Percentiles rank a stretch among this genome's conserved stretches.
phyloP scores from a whole-genome alignment of 2,888 invertebrate species.

The Mayetiola destructor region DNA sequence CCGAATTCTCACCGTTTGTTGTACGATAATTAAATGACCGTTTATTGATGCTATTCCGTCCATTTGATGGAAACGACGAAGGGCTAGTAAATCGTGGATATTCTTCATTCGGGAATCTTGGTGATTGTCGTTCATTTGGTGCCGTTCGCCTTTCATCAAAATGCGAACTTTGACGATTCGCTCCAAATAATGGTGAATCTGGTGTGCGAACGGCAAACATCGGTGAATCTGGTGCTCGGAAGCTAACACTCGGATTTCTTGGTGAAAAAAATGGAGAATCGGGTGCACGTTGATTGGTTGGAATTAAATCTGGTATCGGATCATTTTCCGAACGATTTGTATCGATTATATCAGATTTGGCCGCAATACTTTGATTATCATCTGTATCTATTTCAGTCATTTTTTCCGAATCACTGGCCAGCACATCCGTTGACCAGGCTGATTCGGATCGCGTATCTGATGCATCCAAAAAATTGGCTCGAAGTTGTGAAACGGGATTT shows the following conservation, averaged over 20 bases:
- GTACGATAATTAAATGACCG: background rate
- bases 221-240: slow-evolving; percentile 19
- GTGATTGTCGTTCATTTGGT: slow-evolving; percentile 5
- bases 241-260: slow-evolving; percentile 17
- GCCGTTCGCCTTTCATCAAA: background rate
- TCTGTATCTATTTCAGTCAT: slow-evolving; percentile 67
- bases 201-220: slow-evolving; percentile 19
- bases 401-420: slow-evolving; percentile 78
- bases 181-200: slow-evolving; percentile 20
- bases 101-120: background rate
- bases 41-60: background rate
- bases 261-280: slow-evolving; percentile 24
- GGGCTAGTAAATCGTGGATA: background rate
- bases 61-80: background rate
- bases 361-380: slow-evolving; percentile 50
- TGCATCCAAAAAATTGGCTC: slow-evolving; percentile 46
- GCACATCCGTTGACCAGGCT: slow-evolving; percentile 95
- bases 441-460: slow-evolving; percentile 89
- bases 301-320: slow-evolving; percentile 19
- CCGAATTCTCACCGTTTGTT: background rate
- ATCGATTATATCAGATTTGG: slow-evolving; percentile 57
- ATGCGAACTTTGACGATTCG: background rate
- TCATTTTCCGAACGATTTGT: slow-evolving; percentile 32
- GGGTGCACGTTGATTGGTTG: slow-evolving; percentile 21
- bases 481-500: slow-evolving; percentile 27